Base-by-base conservation (phyloP, 2,888 invertebrate genomes). In the Leptothorax acervorum region DNA sequence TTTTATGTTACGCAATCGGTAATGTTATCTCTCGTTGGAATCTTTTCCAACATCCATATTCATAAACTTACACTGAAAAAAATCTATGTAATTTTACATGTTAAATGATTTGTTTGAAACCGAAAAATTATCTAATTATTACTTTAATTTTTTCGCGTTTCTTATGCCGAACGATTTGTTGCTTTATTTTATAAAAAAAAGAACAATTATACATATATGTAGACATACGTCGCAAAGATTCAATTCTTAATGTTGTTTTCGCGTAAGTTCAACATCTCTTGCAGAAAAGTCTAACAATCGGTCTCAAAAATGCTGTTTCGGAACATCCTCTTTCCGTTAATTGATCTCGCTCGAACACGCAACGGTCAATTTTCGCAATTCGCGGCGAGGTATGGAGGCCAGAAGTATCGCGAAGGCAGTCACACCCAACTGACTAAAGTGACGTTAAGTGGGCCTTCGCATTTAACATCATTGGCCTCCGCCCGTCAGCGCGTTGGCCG, bases 381-480 rank as follows among this genome's bases (percentile, higher is more conserved):
- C 23, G 12, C 53, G 39, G 31, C n/a, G 57, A 62, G 63, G n/a
- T 62, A 9, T 53, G 74, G 51, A 82, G 65, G 35, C 66, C 28
- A 23, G 79, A 85, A 73, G 74, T 81, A 85, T 82, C 85, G 63
- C 73, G 86, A 62, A 88, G 75, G 71, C 60, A 86, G 88, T 89
- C 86, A 88, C 87, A 85, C 88, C 90, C 85, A 86, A 68, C 84
- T 73, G 83, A 83, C 85, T 90, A 86, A 90, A 90, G 85, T 85
- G 88, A 88, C 85, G 87, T 89, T 87, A 89, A 88, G 83, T 86
- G 85, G 84, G 79, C 63, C 89, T 90, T 87, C 85, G 86, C 90
- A 85, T 87, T 88, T 86, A 86, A 88, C 86, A 86, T 85, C 62
- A 66, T 62, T 90, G 90, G 86, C 86, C 90, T 90, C 86, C 78